These are phyloP conservation scores for Tyrannus savana DNA, from an alignment of 2,113 vertebrate genomes.

Conservation along the genomic window DNA sequence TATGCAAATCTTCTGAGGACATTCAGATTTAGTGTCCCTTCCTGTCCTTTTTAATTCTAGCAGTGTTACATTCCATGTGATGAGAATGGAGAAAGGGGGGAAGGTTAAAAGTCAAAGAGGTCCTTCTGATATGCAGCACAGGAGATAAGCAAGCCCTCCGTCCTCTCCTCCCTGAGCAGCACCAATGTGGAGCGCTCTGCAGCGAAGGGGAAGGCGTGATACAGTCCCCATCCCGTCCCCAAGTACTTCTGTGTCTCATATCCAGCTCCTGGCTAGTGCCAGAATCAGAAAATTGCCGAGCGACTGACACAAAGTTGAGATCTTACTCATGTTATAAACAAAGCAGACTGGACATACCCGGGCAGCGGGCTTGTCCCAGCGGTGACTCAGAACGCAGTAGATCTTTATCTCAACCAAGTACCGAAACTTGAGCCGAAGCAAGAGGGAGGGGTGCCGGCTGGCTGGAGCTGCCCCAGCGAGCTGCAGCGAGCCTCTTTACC, in stretches of 20 bases:
- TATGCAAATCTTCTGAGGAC: not conserved
- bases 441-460: not conserved
- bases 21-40: not conserved
- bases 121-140: not conserved
- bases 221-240: not conserved
- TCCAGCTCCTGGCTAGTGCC: not conserved
- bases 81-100: not conserved
- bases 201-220: accelerated
- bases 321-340: not conserved
- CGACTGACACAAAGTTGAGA: accelerated
- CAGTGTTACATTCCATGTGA: accelerated
- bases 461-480: not conserved
- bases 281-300: not conserved
- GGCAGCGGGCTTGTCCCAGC: not conserved
- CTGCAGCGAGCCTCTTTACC: not conserved
- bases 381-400: constrained; percentile 2
- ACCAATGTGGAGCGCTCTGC: accelerated
- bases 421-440: not conserved
- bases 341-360: constrained; percentile 5
- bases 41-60: not conserved
- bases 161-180: not conserved
- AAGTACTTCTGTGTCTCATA: not conserved
- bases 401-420: not conserved
- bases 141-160: not conserved
- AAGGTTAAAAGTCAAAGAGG: not conserved